Conservation (phyloP, 2,797 vertebrate genomes). For the Microchirus variegatus region DNA sequence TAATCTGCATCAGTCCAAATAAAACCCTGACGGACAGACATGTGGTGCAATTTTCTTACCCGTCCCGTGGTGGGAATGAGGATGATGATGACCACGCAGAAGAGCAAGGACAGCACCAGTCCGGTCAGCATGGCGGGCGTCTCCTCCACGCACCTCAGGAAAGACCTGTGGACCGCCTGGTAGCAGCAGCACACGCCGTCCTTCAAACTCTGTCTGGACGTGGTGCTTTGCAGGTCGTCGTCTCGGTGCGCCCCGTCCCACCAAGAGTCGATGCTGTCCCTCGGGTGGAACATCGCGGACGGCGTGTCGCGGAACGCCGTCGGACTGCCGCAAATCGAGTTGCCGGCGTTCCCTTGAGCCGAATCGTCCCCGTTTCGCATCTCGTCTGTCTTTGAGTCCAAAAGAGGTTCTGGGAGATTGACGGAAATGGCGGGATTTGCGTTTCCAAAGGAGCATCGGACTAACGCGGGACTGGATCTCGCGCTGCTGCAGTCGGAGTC, state of each 20-base stretch:
- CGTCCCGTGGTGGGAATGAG: conserved; percentile 67
- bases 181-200: conserved; percentile 64
- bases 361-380: neutral
- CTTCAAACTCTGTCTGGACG: conserved; percentile 32
- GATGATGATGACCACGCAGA: conserved; percentile 79
- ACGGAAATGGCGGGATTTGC: neutral
- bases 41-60: conserved; percentile 60
- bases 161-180: conserved; percentile 51
- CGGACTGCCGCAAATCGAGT: neutral
- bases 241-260: conserved; percentile 3
- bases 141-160: conserved; percentile 78
- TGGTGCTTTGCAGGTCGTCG: conserved; percentile 21
- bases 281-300: neutral
- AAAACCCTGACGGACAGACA: neutral
- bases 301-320: neutral
- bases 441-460: conserved; percentile 12
- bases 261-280: conserved; percentile 16
- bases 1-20: too few species aligned
- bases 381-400: neutral
- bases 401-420: neutral
- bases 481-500: too few species aligned
- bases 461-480: too few species aligned
- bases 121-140: conserved; percentile 80
- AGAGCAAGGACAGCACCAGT: conserved; percentile 76
- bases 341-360: neutral